These are phyloP conservation scores for Polypedilum pembai DNA, from an alignment of 1,140 invertebrate genomes.

Conservation along the genomic window DNA sequence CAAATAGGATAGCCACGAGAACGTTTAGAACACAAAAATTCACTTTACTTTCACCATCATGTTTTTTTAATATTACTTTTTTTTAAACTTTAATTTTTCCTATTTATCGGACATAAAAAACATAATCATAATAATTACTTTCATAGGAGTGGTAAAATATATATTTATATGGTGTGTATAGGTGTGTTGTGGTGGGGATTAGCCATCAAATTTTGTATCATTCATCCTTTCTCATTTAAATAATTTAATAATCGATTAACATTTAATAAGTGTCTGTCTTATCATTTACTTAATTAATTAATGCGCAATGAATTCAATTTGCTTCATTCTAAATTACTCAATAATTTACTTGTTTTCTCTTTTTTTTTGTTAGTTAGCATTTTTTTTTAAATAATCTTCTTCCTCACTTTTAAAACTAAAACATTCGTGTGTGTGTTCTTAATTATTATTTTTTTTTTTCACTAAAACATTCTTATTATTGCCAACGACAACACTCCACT, in stretches of 20 bases:
- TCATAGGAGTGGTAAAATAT: too few relatives aligned
- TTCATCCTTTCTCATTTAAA: slow-evolving; percentile 1
- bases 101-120: too few relatives aligned
- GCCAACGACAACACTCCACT: neutral
- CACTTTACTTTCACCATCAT: neutral
- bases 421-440: slow-evolving; percentile 14
- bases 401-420: neutral
- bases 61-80: neutral
- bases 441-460: neutral
- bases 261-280: slow-evolving; percentile 24
- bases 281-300: slow-evolving; percentile 9
- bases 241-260: slow-evolving; percentile 25
- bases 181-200: neutral
- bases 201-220: neutral
- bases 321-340: slow-evolving; percentile 25
- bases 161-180: too few relatives aligned
- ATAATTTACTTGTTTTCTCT: neutral
- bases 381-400: slow-evolving; percentile 9
- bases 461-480: slow-evolving; percentile 16
- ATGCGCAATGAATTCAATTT: slow-evolving; percentile 12
- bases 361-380: slow-evolving; percentile 7
- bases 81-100: neutral
- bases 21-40: slow-evolving; percentile 8
- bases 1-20: neutral
- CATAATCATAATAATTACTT: too few relatives aligned